These are phyloP conservation scores for Mionectes olivaceus DNA, from an alignment of 2,797 vertebrate genomes.

Conservation along the genomic window DNA sequence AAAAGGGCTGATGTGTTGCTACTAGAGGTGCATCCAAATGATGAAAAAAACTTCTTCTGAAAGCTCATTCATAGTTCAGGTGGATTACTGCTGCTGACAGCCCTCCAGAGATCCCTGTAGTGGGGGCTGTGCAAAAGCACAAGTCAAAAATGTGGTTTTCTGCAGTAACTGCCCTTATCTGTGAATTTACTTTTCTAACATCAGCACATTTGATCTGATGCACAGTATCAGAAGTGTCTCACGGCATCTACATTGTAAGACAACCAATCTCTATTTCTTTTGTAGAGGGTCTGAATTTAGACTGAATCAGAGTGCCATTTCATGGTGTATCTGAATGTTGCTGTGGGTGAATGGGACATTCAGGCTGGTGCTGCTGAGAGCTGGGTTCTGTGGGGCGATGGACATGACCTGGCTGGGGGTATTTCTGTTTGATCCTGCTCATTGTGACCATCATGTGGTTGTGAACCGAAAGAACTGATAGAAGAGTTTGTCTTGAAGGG, in stretches of 20 bases:
- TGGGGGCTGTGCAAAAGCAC: accelerated
- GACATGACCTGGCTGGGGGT: background rate
- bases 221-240: background rate
- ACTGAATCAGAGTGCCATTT: background rate
- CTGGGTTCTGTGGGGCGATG: background rate
- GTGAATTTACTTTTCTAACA: background rate
- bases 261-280: background rate
- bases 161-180: background rate
- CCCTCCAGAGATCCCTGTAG: background rate
- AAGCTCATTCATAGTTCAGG: background rate
- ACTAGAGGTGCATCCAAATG: background rate
- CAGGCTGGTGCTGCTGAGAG: accelerated
- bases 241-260: accelerated
- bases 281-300: background rate
- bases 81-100: background rate
- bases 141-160: background rate
- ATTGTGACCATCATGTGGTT: accelerated
- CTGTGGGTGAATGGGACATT: accelerated
- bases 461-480: background rate
- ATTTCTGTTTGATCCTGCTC: background rate
- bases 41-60: background rate
- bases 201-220: background rate
- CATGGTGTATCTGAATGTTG: accelerated
- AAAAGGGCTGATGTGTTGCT: background rate
- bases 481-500: background rate